Conservation (phyloP, 1,140 invertebrate genomes). For the Caerostris extrusa region DNA sequence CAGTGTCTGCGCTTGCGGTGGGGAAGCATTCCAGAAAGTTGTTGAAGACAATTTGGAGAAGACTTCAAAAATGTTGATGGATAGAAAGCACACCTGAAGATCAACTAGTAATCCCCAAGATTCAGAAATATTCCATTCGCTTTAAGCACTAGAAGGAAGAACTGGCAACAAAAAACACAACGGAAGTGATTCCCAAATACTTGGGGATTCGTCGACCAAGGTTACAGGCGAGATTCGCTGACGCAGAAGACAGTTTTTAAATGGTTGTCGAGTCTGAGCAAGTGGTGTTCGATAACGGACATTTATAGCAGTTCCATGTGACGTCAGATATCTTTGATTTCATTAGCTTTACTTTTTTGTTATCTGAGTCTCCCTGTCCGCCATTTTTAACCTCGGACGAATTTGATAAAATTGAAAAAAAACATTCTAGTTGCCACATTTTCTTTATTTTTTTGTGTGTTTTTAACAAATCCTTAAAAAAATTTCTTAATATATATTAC, state of each 20-base stretch:
- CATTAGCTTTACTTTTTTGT: background rate
- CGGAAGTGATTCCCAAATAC: slow-evolving; percentile 16
- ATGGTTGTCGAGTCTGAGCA: background rate
- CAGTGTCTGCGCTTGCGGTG: slow-evolving; percentile 49
- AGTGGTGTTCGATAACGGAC: background rate
- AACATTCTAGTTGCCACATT: background rate
- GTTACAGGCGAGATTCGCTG: background rate
- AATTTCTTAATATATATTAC: no score
- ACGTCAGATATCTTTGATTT: slow-evolving; percentile 38
- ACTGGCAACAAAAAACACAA: slow-evolving; percentile 9
- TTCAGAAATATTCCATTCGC: slow-evolving; percentile 62
- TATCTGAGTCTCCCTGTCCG: background rate
- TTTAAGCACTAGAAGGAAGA: slow-evolving; percentile 15
- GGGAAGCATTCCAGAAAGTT: slow-evolving; percentile 35
- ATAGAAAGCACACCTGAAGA: background rate
- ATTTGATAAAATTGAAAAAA: background rate
- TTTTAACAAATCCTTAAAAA: no score
- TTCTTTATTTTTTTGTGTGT: no score
- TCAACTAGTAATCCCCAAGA: slow-evolving; percentile 59
- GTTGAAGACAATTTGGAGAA: background rate
- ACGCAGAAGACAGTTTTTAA: slow-evolving; percentile 32
- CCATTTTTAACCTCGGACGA: slow-evolving; percentile 28
- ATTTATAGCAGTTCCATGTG: background rate
- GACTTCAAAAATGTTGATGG: background rate
- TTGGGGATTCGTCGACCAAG: slow-evolving; percentile 31